These are phyloP conservation scores for Octopus sinensis DNA, from an alignment of 1,140 invertebrate species.

Conservation along the genomic window DNA sequence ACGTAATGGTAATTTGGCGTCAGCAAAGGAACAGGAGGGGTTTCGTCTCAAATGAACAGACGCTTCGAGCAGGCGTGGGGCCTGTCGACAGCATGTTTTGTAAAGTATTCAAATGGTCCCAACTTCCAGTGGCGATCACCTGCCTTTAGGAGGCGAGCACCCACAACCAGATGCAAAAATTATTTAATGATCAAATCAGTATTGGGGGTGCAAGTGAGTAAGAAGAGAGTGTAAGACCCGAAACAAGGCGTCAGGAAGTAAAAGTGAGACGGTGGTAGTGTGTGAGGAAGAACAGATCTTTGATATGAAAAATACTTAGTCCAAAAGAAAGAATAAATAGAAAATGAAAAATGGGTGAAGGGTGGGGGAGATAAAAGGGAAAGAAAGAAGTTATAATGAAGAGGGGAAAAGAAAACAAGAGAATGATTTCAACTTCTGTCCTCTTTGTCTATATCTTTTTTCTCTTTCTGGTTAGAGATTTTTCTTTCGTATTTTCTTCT, in stretches of 20 bases:
- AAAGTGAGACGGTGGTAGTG: background rate
- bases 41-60: background rate
- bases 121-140: slow-evolving; percentile 6
- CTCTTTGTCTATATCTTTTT: no score
- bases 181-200: slow-evolving; percentile 9
- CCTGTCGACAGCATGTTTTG: slow-evolving; percentile 8
- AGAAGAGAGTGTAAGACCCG: background rate
- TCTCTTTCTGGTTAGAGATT: no score
- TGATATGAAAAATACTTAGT: background rate
- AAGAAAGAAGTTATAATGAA: background rate
- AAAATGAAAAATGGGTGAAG: background rate
- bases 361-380: background rate
- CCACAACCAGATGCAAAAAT: slow-evolving; percentile 10
- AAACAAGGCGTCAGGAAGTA: background rate
- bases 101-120: slow-evolving; percentile 12
- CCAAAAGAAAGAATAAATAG: background rate
- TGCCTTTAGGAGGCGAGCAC: background rate
- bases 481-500: no score
- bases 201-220: background rate
- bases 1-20: slow-evolving; percentile 17
- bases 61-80: background rate
- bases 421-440: no score
- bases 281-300: background rate
- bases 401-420: no score
- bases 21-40: slow-evolving; percentile 8